Conservation (phyloP, 1,140 invertebrate genomes). For the Trachymyrmex septentrionalis region DNA sequence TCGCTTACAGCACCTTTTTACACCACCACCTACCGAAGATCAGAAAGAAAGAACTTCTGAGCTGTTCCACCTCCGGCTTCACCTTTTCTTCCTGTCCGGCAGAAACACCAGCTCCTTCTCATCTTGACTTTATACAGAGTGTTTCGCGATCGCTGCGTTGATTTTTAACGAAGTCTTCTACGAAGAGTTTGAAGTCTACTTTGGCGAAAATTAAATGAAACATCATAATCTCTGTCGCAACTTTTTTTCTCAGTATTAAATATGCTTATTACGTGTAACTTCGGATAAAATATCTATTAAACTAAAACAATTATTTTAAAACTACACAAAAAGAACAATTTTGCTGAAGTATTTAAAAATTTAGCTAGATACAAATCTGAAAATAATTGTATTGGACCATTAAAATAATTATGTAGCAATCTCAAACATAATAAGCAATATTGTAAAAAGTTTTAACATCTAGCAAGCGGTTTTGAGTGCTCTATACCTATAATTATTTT, state of each 20-base stretch:
- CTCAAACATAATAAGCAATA: too few relatives aligned
- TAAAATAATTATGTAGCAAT: too few relatives aligned
- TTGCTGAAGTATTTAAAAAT: too few relatives aligned
- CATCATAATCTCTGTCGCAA: neutral
- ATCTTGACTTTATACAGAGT: slow-evolving; percentile 43
- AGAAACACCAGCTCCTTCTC: slow-evolving; percentile 1
- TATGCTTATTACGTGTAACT: neutral
- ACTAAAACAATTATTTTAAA: neutral
- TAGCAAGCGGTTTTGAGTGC: too few relatives aligned
- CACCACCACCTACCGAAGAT: slow-evolving; percentile 39
- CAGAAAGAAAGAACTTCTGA: slow-evolving; percentile 53
- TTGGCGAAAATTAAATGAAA: slow-evolving; percentile 4
- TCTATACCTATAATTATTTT: too few relatives aligned
- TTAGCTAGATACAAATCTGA: too few relatives aligned
- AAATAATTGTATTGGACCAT: too few relatives aligned
- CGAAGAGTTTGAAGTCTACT: neutral
- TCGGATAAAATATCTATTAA: neutral
- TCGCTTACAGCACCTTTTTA: slow-evolving; percentile 49
- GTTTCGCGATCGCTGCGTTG: slow-evolving; percentile 7
- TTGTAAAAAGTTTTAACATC: too few relatives aligned
- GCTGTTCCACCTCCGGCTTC: slow-evolving; percentile 35
- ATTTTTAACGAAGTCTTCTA: slow-evolving; percentile 38
- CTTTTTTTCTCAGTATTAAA: slow-evolving; percentile 10
- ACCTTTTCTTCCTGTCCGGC: slow-evolving; percentile 29
- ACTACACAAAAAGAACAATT: too few relatives aligned